phyloP scores from a whole-genome alignment of 2,888 invertebrate species.

The Strigamia crassipes region DNA sequence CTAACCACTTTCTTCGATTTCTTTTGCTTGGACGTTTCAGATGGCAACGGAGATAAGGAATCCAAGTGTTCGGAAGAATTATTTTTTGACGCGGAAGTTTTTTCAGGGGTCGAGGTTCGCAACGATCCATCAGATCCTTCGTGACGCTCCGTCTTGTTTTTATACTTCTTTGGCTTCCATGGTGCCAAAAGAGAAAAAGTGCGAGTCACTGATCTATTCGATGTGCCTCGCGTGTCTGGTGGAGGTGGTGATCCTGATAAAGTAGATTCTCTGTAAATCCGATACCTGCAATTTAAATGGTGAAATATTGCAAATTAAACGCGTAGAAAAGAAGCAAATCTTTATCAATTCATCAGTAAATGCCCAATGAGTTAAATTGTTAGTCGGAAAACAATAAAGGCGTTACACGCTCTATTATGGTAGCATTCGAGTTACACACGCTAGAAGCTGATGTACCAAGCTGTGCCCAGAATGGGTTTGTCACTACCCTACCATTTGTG shows the following conservation, averaged over 20 bases:
- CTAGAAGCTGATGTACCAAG: too few species aligned
- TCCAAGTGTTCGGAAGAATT: constrained; percentile 49
- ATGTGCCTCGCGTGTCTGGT: not conserved
- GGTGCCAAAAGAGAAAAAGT: constrained; percentile 83
- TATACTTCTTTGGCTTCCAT: constrained; percentile 77
- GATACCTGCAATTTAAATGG: constrained; percentile 1
- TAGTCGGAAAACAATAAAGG: too few species aligned
- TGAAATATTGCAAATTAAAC: not conserved
- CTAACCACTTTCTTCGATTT: constrained; percentile 47
- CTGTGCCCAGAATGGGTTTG: too few species aligned
- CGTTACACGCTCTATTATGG: too few species aligned
- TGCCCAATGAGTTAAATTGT: too few species aligned
- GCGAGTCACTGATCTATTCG: constrained; percentile 52
- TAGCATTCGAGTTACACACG: too few species aligned
- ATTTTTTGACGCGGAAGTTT: constrained; percentile 35
- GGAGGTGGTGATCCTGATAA: constrained; percentile 45
- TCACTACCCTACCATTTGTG: too few species aligned
- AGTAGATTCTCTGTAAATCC: constrained; percentile 43
- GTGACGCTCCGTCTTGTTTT: constrained; percentile 68
- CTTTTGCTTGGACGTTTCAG: constrained; percentile 44
- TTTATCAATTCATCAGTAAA: too few species aligned
- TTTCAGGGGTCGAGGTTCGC: not conserved
- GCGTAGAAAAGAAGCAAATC: not conserved
- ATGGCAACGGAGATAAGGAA: constrained; percentile 48
- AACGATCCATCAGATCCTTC: constrained; percentile 27